Percentiles rank a stretch among this genome's conserved stretches.
phyloP scores from a whole-genome alignment of 2,888 invertebrate genomes.

The Eustalomyia histrio region DNA sequence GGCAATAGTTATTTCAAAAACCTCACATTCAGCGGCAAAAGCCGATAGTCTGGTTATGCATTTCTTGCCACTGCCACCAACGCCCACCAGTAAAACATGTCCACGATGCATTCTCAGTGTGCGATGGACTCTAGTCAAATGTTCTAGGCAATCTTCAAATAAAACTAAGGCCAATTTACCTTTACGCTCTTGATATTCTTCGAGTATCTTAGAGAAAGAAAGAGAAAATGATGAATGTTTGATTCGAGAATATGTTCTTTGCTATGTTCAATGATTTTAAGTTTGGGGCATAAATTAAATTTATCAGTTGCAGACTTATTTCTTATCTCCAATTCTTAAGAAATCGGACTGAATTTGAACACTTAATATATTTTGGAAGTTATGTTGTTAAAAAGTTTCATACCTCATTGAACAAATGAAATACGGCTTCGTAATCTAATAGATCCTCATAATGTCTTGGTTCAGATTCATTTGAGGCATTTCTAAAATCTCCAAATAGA shows the following conservation, averaged over 20 bases:
- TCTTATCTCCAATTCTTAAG: no score
- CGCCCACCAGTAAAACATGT: conserved; percentile 91
- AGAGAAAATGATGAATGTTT: background rate
- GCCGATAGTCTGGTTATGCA: conserved; percentile 89
- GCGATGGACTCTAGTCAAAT: conserved; percentile 92
- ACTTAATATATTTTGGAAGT: no score
- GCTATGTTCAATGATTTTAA: no score
- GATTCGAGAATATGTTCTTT: background rate
- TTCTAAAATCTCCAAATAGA: conserved; percentile 93
- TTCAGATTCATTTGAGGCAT: conserved; percentile 89
- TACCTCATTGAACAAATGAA: conserved; percentile 92
- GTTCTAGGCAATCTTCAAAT: conserved; percentile 95
- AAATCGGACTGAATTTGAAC: no score
- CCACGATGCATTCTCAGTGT: conserved; percentile 89
- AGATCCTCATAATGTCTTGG: conserved; percentile 92
- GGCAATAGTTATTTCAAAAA: conserved; percentile 91
- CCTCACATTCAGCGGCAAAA: conserved; percentile 90
- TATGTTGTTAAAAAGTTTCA: background rate
- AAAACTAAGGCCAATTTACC: conserved; percentile 89
- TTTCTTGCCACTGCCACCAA: conserved; percentile 94
- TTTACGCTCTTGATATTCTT: conserved; percentile 89
- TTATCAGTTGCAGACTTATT: no score
- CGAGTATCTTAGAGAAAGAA: conserved; percentile 84
- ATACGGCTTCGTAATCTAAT: conserved; percentile 93
- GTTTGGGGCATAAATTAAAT: no score